Conservation (phyloP, 2,797 vertebrate genomes). For the Bryconaethiops microstoma region DNA sequence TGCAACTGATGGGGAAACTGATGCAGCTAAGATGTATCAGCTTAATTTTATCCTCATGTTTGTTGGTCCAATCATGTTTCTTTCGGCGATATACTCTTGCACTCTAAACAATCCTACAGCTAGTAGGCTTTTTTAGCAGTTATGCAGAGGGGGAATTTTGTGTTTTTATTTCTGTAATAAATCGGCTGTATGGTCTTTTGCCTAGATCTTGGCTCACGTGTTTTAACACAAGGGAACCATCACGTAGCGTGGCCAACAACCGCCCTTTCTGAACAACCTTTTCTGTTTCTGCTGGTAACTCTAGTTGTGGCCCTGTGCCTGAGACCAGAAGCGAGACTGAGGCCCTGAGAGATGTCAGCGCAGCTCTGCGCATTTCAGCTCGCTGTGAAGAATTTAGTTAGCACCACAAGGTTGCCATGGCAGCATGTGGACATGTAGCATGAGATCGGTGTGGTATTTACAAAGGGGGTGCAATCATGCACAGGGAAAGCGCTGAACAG, state of each 20-base stretch:
- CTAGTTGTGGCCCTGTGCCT: neutral
- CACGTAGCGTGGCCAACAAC: neutral
- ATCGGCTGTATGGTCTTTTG: slow-evolving; percentile 49
- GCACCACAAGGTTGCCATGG: slow-evolving; percentile 16
- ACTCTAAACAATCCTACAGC: slow-evolving; percentile 26
- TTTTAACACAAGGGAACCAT: neutral
- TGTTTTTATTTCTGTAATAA: slow-evolving; percentile 22
- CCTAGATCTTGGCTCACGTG: slow-evolving; percentile 28
- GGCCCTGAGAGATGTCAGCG: slow-evolving; percentile 1
- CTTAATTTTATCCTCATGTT: neutral
- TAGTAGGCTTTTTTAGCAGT: slow-evolving; percentile 8
- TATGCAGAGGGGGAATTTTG: slow-evolving; percentile 17
- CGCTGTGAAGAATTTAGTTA: slow-evolving; percentile 10
- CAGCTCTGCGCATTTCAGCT: neutral
- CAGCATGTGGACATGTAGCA: slow-evolving; percentile 22
- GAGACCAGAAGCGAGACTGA: slow-evolving; percentile 10
- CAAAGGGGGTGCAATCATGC: slow-evolving; percentile 47
- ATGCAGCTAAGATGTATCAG: slow-evolving; percentile 3
- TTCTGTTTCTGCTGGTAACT: slow-evolving; percentile 44
- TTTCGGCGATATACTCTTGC: slow-evolving; percentile 19
- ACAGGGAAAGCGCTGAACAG: neutral
- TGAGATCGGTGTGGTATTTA: slow-evolving; percentile 19
- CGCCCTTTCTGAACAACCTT: slow-evolving; percentile 12
- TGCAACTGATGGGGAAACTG: neutral
- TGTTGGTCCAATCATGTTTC: slow-evolving; percentile 13